Base-by-base conservation (phyloP, 2,888 invertebrate genomes). In the Leucophenga montana region DNA sequence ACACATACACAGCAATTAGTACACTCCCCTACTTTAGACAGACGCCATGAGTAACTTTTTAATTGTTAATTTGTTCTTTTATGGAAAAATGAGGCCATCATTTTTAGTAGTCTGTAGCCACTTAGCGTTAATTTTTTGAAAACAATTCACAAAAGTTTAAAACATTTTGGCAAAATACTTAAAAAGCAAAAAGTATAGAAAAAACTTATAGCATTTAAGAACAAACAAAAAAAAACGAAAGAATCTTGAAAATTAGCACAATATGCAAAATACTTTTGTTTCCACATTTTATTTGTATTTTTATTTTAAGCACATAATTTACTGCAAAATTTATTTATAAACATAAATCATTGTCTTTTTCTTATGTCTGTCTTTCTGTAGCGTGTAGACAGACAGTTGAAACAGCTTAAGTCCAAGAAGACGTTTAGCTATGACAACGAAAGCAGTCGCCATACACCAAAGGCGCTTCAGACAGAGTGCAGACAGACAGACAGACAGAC, bases 281-380 rank as follows among this genome's bases (percentile, higher is more conserved):
- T 39, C 20, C 44, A 18, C 39, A 18, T 44, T 62, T n/a, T 6
- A 27, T 11, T 44, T 62, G 6, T 6, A 27, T 11, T 61, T 46
- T 46, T 62, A 46, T 62, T 62, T 62, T 62, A 64, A 64, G 46
- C 48, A 64, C 62, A 64, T 64, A 64, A 64, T 46, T 64, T 64
- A 64, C 46, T 46, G 27, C 27, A 64, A 64, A 64, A 64, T 64
- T 64, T 46, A 64, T 64, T 64, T 64, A 64, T 48, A 64, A 46
- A 64, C 62, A 64, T 64, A 48, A 64, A 64, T 64, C 62, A 48
- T 48, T 46, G 46, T 64, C 16, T 18, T 39, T 39, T 39, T 39
- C 9, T 39, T 39, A 5, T 39, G 3, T 39, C 4, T 39, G 8
- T 39, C 8, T 39, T 39, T 39, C 4, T 39, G 8, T 39, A 18